phyloP scores from a whole-genome alignment of 2,888 invertebrate species.

The Lycocerus yunnanus region DNA sequence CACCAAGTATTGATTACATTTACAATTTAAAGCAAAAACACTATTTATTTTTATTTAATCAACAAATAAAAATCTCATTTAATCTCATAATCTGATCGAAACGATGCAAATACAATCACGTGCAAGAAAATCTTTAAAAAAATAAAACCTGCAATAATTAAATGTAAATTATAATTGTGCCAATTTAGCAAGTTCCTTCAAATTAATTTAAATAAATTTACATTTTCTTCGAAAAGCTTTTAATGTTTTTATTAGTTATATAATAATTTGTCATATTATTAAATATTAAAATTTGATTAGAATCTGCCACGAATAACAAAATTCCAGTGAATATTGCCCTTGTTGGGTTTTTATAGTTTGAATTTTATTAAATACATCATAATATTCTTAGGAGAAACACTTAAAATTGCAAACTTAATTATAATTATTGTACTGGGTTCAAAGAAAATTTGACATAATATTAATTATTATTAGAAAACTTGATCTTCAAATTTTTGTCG shows the following conservation, averaged over 20 bases:
- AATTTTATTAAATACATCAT: no score
- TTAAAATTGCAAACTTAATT: no score
- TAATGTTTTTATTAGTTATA: background rate
- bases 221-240: background rate
- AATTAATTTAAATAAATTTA: background rate
- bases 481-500: background rate
- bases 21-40: background rate
- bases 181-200: background rate
- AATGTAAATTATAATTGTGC: background rate
- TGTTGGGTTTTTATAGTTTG: no score
- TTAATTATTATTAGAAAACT: no score
- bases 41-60: background rate
- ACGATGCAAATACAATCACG: background rate
- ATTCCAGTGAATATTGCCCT: no score
- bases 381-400: no score
- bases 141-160: background rate
- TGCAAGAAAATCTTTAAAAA: background rate
- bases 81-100: background rate
- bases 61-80: background rate
- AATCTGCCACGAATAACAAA: background rate
- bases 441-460: no score
- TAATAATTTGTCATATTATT: background rate
- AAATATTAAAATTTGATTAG: background rate
- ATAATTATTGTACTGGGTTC: no score
- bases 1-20: background rate